Conservation (phyloP, 2,888 invertebrate species). For the Perizoma affinitatum region DNA sequence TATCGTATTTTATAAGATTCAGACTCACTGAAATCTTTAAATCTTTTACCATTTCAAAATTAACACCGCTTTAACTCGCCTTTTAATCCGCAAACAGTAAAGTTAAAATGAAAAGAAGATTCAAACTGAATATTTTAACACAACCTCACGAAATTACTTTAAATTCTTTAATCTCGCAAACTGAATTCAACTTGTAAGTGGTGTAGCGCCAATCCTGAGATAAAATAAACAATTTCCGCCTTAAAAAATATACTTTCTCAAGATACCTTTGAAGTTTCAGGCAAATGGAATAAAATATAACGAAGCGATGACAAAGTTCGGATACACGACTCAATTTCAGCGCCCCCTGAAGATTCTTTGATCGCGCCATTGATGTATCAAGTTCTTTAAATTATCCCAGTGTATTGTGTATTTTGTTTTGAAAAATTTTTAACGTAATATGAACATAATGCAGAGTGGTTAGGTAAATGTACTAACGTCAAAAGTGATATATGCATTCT, state of each 20-base stretch:
- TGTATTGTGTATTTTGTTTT: neutral
- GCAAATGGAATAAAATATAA: conserved; percentile 62
- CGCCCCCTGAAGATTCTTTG: conserved; percentile 49
- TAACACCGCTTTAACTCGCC: conserved; percentile 14
- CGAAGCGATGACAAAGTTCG: conserved; percentile 53
- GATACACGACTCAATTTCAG: conserved; percentile 47
- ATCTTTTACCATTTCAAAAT: conserved; percentile 19
- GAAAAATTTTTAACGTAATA: neutral
- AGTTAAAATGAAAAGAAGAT: conserved; percentile 31
- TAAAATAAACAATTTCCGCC: conserved; percentile 48
- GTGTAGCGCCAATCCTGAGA: conserved; percentile 30
- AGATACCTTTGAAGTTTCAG: conserved; percentile 46
- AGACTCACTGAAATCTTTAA: conserved; percentile 13
- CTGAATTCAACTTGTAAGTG: conserved; percentile 31
- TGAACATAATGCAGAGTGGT: neutral
- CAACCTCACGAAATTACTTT: conserved; percentile 26
- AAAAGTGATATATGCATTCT: too few species aligned
- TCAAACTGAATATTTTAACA: conserved; percentile 29
- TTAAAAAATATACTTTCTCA: conserved; percentile 40
- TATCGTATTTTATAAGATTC: conserved; percentile 10
- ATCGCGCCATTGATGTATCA: conserved; percentile 53
- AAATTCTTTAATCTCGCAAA: conserved; percentile 29
- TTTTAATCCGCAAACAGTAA: conserved; percentile 27
- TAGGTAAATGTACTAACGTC: too few species aligned
- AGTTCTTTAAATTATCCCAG: conserved; percentile 8